phyloP scores from a whole-genome alignment of 2,888 invertebrate genomes.

The Apodemia hepburni region DNA sequence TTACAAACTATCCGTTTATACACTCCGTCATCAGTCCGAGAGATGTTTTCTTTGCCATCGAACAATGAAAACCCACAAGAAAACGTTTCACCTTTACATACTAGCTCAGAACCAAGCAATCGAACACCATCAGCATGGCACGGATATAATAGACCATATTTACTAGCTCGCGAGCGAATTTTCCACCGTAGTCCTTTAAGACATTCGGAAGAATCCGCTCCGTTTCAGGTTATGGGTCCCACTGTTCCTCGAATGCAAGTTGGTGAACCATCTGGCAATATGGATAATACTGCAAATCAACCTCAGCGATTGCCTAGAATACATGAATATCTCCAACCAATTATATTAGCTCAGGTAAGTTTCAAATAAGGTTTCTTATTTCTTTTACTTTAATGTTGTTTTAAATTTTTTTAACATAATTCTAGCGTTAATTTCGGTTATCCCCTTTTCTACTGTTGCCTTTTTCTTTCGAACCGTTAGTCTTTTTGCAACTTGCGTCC shows the following conservation, averaged over 20 bases:
- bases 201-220: constrained; percentile 40
- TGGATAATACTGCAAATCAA: constrained; percentile 43
- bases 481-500: too few relatives aligned
- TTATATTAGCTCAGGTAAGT: constrained; percentile 70
- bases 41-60: constrained; percentile 58
- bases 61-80: constrained; percentile 46
- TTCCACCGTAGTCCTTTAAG: constrained; percentile 35
- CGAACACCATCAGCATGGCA: constrained; percentile 44
- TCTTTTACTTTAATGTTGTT: too few relatives aligned
- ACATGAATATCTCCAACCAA: constrained; percentile 69
- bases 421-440: too few relatives aligned
- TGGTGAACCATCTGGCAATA: constrained; percentile 62
- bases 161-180: constrained; percentile 43
- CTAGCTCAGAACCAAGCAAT: constrained; percentile 36
- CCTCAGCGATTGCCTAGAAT: constrained; percentile 57
- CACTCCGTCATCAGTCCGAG: constrained; percentile 64
- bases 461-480: too few relatives aligned
- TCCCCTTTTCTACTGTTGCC: too few relatives aligned
- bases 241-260: constrained; percentile 81
- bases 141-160: constrained; percentile 40
- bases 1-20: constrained; percentile 66
- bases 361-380: not conserved
- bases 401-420: too few relatives aligned
- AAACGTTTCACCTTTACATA: constrained; percentile 38
- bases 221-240: constrained; percentile 53